phyloP scores from a whole-genome alignment of 2,113 vertebrate species.

The Pipa parva region DNA sequence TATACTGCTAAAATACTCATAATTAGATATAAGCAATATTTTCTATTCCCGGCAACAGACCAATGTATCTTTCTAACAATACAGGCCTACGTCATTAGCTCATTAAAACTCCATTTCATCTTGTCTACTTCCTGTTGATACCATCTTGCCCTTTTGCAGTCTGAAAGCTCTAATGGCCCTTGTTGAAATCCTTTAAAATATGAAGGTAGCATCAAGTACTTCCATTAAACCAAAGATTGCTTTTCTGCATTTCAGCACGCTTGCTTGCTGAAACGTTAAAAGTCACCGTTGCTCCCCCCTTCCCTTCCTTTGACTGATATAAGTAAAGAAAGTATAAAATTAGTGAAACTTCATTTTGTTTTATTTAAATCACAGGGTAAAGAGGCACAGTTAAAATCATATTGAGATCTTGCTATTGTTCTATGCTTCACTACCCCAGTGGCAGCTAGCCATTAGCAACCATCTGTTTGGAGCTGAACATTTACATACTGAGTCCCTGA shows the following conservation, averaged over 20 bases:
- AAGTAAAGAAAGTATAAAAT: too few species aligned
- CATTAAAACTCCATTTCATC: slow-evolving; percentile 27
- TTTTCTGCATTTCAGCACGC: background rate
- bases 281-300: too few species aligned
- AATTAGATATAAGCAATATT: too few species aligned
- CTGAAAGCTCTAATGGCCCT: slow-evolving; percentile 30
- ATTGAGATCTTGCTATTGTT: slow-evolving; percentile 50
- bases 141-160: slow-evolving; percentile 13
- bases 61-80: background rate
- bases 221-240: slow-evolving; percentile 14
- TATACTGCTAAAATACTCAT: too few species aligned
- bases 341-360: slow-evolving; percentile 19
- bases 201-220: slow-evolving; percentile 23
- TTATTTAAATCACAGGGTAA: slow-evolving; percentile 36
- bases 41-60: background rate
- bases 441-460: slow-evolving; percentile 53
- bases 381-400: slow-evolving; percentile 45
- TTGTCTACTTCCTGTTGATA: slow-evolving; percentile 17
- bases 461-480: slow-evolving; percentile 57
- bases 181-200: slow-evolving; percentile 27
- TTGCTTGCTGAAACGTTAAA: slow-evolving; percentile 9
- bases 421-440: slow-evolving; percentile 49
- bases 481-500: slow-evolving; percentile 54
- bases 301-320: too few species aligned
- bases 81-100: slow-evolving; percentile 6